Conservation (phyloP, 2,797 vertebrate genomes). For the Sciurus vulgaris region DNA sequence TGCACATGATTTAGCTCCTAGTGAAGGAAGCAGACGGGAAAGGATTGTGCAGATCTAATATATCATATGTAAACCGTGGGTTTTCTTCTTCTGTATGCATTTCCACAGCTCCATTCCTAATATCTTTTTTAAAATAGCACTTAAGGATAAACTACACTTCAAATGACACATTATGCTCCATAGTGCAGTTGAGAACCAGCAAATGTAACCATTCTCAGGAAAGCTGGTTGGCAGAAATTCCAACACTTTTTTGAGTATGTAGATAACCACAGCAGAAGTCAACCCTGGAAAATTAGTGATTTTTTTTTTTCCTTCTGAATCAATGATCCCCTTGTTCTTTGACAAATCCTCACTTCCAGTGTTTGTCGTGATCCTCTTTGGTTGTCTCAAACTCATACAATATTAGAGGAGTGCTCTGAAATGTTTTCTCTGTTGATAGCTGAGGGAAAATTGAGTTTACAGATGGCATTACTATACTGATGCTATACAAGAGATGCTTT, state of each 20-base stretch:
- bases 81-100: conserved; percentile 64
- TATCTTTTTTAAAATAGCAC: conserved; percentile 42
- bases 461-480: conserved; percentile 58
- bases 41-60: conserved; percentile 57
- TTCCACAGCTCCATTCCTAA: conserved; percentile 69
- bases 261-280: conserved; percentile 75
- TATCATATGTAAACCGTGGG: conserved; percentile 1
- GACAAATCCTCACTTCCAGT: conserved; percentile 64
- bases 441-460: conserved; percentile 73
- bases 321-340: conserved; percentile 73
- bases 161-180: not conserved
- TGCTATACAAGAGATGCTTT: conserved; percentile 58
- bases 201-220: conserved; percentile 71
- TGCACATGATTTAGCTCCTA: conserved; percentile 48
- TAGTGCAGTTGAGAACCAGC: conserved; percentile 72
- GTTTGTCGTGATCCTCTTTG: not conserved
- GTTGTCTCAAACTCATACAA: conserved; percentile 71
- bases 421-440: conserved; percentile 40
- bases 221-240: conserved; percentile 50
- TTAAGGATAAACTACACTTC: conserved; percentile 75
- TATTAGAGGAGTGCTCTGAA: conserved; percentile 68
- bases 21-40: not conserved
- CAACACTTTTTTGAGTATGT: conserved; percentile 52
- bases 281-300: conserved; percentile 76
- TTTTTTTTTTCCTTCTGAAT: conserved; percentile 11